Evolutionary conservation across 2,888 invertebrate species (phyloP), one percentile per base, ranked within the genome.

Genomic region (Perizoma flavofasciatum): DNA sequence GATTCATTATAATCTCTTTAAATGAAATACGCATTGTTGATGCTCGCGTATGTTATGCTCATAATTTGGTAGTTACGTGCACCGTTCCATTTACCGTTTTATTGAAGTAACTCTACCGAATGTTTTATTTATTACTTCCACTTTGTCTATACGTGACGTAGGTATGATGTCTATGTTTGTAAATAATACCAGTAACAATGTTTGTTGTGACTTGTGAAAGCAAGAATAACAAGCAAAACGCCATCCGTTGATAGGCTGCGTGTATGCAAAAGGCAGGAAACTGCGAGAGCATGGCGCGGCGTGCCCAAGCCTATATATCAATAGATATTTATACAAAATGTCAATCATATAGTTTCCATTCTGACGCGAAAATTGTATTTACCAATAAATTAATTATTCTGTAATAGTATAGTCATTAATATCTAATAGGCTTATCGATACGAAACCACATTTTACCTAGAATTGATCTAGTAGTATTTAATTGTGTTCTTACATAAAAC

Each of bases 131-230:
- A 65, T 53, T 50, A 58, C 65, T 70, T 74, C 73, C 73, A 70
- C 63, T n/a, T 67, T 68, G 65, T 64, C 62, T 67, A 55, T 49
- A 48, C 22, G 47, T 55, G 41, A 58, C 55, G 60, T 57, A 61
- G 53, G 34, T 59, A 57, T 62, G 49, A 64, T 47, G 55, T 49
- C 49, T 65, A 61, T 74, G 66, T 78, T 79, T 78, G 68, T 74
- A 78, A 75, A 79, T 67, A 72, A 32, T 58, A 46, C 50, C 54
- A 34, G 47, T 62, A 68, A 71, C 70, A 74, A 69, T 74, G 73
- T 72, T 65, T 68, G 66, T 73, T 75, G 73, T 73, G 72, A 77
- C 73, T 73, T 73, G 74, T 74, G 72, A 75, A 76, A 75, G 72
- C 59, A 61, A 62, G 57, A 64, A 55, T 61, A 61, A 60, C 64